Evolutionary conservation across 2,797 vertebrate species (phyloP), one percentile per base, ranked within the genome.

Genomic region (Picus viridis): DNA sequence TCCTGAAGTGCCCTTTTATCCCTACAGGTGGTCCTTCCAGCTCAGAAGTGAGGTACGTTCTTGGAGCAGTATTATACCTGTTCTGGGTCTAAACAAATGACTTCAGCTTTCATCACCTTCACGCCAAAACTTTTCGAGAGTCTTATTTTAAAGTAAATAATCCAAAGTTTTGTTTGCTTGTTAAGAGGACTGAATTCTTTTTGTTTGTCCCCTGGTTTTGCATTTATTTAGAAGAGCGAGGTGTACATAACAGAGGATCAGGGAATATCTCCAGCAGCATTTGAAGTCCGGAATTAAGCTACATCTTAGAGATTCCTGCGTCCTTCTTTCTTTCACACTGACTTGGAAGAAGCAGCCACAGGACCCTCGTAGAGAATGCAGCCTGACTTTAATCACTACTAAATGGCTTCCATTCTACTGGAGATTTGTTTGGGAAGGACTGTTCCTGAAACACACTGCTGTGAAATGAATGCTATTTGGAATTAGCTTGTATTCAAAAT

Each of bases 71-170:
- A 84, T 89, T 59, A 45, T 88, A 89, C 87, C 94, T 94, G 79
- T 78, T 78, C 84, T 75, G 51, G 45, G 75, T 68, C 92, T 96
- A 93, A 95, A 91, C 86, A 95, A 95, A 94, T 92, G 34, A 86
- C 86, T 92, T 90, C 92, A 96, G 70, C 64, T 94, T 94, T 94
- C 93, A 82, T 58, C 93, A 83, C 67, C 45, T 89, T 65, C 85
- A 58, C 9, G 62, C 73, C 49, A 86, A 91, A 88, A 61, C 6
- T 67, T 78, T 79, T 73, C 61, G 79, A 81, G 62, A 83, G 59
- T 34, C 41, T 69, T 73, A n/a, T 32, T 5, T 78, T 45, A 8
- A 32, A 57, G 69, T 64, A 67, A 67, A 83, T 6, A 45, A 14
- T 27, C 10, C 26, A 5, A 92, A 86, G 29, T 43, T 86, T 63